Evolutionary conservation across 1,140 invertebrate genomes (phyloP), one percentile per base, ranked within the genome.

Genomic region (Apis dorsata): DNA sequence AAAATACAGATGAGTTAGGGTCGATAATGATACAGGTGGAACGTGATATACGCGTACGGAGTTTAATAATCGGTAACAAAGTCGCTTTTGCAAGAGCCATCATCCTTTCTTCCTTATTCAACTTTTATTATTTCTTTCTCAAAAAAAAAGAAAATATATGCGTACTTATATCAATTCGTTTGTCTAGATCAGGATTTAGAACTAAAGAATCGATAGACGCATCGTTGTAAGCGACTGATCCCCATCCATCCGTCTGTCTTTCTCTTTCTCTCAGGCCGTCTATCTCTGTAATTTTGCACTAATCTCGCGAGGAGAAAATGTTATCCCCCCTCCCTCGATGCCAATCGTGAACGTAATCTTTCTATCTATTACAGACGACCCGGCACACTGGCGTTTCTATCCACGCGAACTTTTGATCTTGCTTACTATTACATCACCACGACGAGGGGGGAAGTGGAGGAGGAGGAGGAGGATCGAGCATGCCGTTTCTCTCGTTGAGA

Each of bases 281-380:
- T 24, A 24, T 34, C 91, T 90, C 90, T 90, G 91, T 93, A 93
- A 93, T 93, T 92, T 92, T 84, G 87, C 86, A 85, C 91, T 93
- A 93, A 93, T 93, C 91, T 89, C 80, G 87, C 88, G 84, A 79
- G 73, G 85, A 89, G 89, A 92, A 89, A 90, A 92, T 89, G 87
- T 93, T 93, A 93, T 92, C 86, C 88, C 72, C 65, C 81, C 92
- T 92, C 86, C 88, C 72, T 1, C 65, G 81, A 86, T 90, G 88
- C 89, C 91, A 90, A 92, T 92, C 91, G 90, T 86, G 87, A 85
- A 90, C 87, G 90, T 92, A 92, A 93, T 93, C 91, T 91, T 87
- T 91, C 91, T 91, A 90, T 90, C 90, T 90, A 93, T 92, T 92
- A 89, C 84, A 53, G 65, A 79, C 68, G 72, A 75, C 53, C n/a